A percentile compares a stretch with the other conserved stretches of the same genome.
Conservation (phyloP, 2,797 vertebrate genomes). For the Cephalopachus bancanus region DNA sequence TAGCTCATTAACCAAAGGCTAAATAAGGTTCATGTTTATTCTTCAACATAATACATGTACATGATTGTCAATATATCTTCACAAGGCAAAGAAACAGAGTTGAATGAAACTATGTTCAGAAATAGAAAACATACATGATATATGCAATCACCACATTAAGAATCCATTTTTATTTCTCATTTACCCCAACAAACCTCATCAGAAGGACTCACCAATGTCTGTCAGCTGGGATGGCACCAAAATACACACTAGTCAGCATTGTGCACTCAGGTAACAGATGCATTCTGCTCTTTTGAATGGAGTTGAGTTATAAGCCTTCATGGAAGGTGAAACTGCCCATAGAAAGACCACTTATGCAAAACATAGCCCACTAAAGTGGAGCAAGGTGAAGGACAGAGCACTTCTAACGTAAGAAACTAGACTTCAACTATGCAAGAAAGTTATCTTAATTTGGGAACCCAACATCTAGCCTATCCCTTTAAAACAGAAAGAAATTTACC, state of each 20-base stretch:
- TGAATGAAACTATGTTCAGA: conserved; percentile 62
- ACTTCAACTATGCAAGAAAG: neutral
- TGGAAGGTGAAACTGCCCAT: conserved; percentile 92
- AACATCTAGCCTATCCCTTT: neutral
- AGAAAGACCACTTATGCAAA: conserved; percentile 82
- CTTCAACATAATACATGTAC: conserved; percentile 73
- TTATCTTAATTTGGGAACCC: neutral
- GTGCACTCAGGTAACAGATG: conserved; percentile 33
- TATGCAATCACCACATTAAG: conserved; percentile 44
- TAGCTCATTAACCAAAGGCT: conserved; percentile 72
- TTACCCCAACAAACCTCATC: neutral
- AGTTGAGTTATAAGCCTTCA: conserved; percentile 92
- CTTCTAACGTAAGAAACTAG: neutral
- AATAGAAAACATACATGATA: conserved; percentile 61
- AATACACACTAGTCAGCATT: neutral
- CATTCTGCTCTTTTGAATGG: conserved; percentile 83
- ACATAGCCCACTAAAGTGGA: conserved; percentile 27
- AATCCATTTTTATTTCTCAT: conserved; percentile 32
- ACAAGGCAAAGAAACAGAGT: conserved; percentile 73
- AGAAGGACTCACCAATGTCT: neutral
- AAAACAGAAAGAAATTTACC: neutral
- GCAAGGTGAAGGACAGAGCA: neutral
- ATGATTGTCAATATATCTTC: conserved; percentile 65
- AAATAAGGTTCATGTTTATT: conserved; percentile 87
- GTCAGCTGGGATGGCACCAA: neutral